Conservation (phyloP, 2,888 invertebrate genomes). For the Drosophila mimica region DNA sequence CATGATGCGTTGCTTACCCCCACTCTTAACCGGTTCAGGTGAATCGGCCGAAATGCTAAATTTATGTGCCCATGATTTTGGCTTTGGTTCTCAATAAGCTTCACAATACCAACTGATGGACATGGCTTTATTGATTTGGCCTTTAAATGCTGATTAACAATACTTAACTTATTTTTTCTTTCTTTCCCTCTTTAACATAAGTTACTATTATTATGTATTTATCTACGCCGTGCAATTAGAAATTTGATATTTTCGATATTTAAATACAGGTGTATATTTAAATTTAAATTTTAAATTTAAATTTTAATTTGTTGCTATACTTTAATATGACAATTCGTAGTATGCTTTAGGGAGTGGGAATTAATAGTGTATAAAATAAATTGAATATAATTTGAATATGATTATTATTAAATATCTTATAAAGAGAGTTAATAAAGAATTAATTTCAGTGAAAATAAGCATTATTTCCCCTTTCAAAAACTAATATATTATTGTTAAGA, state of each 20-base stretch:
- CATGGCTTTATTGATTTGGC: not conserved
- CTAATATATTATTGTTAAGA: not conserved
- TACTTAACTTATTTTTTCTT: not conserved
- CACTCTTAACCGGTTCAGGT: slow-evolving; percentile 23
- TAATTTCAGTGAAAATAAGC: not conserved
- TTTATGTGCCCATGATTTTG: slow-evolving; percentile 34
- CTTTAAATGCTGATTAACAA: slow-evolving; percentile 3
- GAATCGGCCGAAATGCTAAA: slow-evolving; percentile 8
- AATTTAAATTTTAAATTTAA: not conserved
- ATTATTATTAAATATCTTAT: not conserved
- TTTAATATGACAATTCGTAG: not conserved
- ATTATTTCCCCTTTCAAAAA: not conserved
- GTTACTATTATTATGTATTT: not conserved
- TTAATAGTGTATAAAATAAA: not conserved
- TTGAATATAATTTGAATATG: not conserved
- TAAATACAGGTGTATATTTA: not conserved
- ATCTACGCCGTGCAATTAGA: not conserved
- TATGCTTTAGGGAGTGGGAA: not conserved
- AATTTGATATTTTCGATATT: not conserved
- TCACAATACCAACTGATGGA: not conserved
- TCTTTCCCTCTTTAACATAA: not conserved
- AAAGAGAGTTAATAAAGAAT: not conserved
- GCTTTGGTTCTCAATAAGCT: slow-evolving; percentile 14
- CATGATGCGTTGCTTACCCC: slow-evolving; percentile 19
- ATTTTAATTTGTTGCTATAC: not conserved